phyloP scores from a whole-genome alignment of 2,888 invertebrate species.

The Pristionchus exspectatus region DNA sequence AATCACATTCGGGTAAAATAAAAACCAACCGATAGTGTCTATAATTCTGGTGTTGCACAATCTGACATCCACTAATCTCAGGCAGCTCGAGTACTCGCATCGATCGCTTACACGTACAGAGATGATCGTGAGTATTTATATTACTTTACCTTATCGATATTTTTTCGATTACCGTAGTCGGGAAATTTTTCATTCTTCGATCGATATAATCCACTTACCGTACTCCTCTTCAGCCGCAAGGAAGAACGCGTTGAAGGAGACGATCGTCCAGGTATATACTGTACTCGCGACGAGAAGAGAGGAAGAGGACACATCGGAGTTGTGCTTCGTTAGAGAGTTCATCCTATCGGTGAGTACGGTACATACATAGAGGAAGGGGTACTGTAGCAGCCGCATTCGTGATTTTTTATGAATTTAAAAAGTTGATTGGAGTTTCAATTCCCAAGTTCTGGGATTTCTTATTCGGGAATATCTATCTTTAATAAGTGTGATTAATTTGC shows the following conservation, averaged over 20 bases:
- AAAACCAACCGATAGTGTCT: too few species aligned
- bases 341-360: conserved; percentile 23
- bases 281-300: conserved; percentile 22
- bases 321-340: conserved; percentile 55
- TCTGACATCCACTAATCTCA: neutral
- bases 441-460: too few species aligned
- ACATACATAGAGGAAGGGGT: neutral
- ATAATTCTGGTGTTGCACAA: too few species aligned
- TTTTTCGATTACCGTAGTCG: neutral
- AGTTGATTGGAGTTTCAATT: too few species aligned
- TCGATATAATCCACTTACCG: neutral
- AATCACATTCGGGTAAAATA: too few species aligned
- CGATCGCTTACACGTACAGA: conserved; percentile 57
- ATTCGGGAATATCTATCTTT: neutral
- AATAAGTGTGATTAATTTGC: neutral
- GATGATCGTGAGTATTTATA: conserved; percentile 55
- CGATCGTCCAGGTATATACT: conserved; percentile 46
- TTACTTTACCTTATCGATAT: conserved; percentile 10
- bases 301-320: conserved; percentile 49
- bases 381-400: neutral
- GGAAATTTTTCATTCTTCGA: neutral
- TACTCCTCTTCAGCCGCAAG: neutral
- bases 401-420: neutral
- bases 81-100: conserved; percentile 54
- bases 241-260: conserved; percentile 51